phyloP scores from a whole-genome alignment of 1,140 invertebrate genomes.

The Gonatopus flavifemur region DNA sequence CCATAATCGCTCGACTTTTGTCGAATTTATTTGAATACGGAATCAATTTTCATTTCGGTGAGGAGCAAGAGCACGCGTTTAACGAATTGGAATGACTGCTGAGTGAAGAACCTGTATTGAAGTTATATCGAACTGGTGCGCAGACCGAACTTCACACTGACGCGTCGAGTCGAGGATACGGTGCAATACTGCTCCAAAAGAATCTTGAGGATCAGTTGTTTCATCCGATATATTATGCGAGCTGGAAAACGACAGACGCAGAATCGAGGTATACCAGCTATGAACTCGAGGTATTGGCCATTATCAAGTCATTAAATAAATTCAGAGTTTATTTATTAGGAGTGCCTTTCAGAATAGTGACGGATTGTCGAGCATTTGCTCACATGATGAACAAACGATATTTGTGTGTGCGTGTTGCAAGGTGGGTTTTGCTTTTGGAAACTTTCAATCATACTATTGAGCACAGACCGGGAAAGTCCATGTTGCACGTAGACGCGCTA shows the following conservation, averaged over 20 bases:
- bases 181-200: slow-evolving; percentile 20
- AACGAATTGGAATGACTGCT: background rate
- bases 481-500: slow-evolving; percentile 24
- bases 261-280: slow-evolving; percentile 16
- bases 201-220: background rate
- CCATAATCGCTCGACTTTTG: background rate
- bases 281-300: slow-evolving; percentile 32
- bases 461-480: slow-evolving; percentile 15
- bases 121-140: slow-evolving; percentile 7
- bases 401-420: slow-evolving; percentile 12
- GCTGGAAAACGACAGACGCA: slow-evolving; percentile 21
- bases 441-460: slow-evolving; percentile 23
- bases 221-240: slow-evolving; percentile 2
- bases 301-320: slow-evolving; percentile 18
- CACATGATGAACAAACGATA: slow-evolving; percentile 9
- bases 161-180: slow-evolving; percentile 22
- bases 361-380: slow-evolving; percentile 11
- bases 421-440: slow-evolving; percentile 25
- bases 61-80: background rate
- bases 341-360: slow-evolving; percentile 16
- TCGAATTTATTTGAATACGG: background rate
- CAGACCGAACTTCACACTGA: slow-evolving; percentile 27
- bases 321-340: slow-evolving; percentile 11
- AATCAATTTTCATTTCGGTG: background rate
- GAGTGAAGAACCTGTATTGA: background rate